Evolutionary conservation across 2,888 invertebrate genomes (phyloP), one percentile per base, ranked within the genome.

Genomic region (Leptinotarsa peninsularis): DNA sequence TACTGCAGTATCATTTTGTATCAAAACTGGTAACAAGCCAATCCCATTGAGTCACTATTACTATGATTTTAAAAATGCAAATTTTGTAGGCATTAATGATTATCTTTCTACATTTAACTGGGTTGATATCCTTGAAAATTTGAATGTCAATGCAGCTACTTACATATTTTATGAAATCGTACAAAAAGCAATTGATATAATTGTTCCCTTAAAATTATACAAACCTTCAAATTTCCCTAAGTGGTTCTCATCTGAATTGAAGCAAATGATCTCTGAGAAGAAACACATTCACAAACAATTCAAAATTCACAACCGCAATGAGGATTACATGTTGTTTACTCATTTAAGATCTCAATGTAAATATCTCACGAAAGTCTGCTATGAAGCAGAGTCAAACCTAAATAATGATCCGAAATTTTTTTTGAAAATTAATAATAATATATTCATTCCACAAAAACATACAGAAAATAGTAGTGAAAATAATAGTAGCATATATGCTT

Each of bases 171-270:
- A 67, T 67, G 67, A 67, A 50, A 67, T 50, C 18, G 50, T 67
- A 67, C 67, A 67, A 50, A 49, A 67, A 49, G 67, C 67, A 67
- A 49, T 67, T 49, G 67, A 67, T 49, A 67, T 67, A 67, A 50
- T 67, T 67, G 67, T 67, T 67, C 50, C 67, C 50, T 21, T 49
- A 50, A 67, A 67, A 67, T 67, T 23, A 23, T 23, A 23, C 23
- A 23, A 23, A 23, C 23, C 23, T 23, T 23, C 23, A 23, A 23
- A 23, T 50, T 67, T 67, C 67, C 67, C 67, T 18, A 67, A 67
- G 50, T 67, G 67, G 50, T 67, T 67, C 50, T 18, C 67, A 67
- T 67, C 50, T 50, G 67, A 67, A 67, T 67, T 67, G 67, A 67
- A 67, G 67, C 50, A 50, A n/a, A 67, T 67, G 67, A 67, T 67